Conservation (phyloP, 2,888 invertebrate genomes). For the Catocala sponsa region DNA sequence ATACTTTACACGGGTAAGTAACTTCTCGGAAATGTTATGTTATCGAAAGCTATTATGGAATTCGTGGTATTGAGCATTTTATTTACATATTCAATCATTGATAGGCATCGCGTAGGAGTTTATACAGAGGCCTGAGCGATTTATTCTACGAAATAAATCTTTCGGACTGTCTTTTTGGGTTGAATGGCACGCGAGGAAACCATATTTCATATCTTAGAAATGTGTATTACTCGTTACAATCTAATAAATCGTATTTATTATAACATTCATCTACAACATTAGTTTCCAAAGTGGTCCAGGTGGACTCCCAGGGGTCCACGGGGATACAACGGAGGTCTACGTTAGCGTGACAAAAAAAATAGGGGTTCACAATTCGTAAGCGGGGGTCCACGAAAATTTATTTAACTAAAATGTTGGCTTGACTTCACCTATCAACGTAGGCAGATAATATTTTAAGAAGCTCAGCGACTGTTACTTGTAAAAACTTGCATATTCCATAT, state of each 20-base stretch:
- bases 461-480: too few relatives aligned
- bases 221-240: slow-evolving; percentile 4
- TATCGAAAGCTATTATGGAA: not conserved
- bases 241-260: not conserved
- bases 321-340: too few relatives aligned
- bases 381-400: too few relatives aligned
- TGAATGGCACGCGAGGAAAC: not conserved
- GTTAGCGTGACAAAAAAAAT: too few relatives aligned
- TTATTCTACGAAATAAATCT: not conserved
- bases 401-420: too few relatives aligned
- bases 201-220: not conserved
- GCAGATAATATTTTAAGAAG: too few relatives aligned
- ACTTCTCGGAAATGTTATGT: not conserved
- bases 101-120: too few relatives aligned
- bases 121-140: not conserved
- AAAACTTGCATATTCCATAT: too few relatives aligned
- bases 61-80: not conserved
- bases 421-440: too few relatives aligned
- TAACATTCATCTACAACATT: slow-evolving; percentile 1
- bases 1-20: slow-evolving; percentile 42
- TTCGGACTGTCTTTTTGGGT: not conserved
- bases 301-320: too few relatives aligned
- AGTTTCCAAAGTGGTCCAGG: too few relatives aligned
- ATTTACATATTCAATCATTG: not conserved
- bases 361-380: too few relatives aligned